These are phyloP conservation scores for Cyrtodaria siliqua DNA, from an alignment of 2,888 invertebrate genomes.

Conservation along the genomic window DNA sequence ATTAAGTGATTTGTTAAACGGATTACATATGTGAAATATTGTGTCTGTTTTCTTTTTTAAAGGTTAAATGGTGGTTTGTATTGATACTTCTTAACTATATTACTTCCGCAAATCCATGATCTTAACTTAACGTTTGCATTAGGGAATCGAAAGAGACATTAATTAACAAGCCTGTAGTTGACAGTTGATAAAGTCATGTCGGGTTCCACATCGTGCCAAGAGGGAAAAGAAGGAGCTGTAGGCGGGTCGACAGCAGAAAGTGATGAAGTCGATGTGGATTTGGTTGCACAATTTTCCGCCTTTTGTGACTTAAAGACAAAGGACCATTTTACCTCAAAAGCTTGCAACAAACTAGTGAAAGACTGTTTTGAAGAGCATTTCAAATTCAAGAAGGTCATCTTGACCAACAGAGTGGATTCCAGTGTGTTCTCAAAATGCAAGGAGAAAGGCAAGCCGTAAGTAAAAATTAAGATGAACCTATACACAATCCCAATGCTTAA, in stretches of 20 bases:
- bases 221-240: slow-evolving; percentile 10
- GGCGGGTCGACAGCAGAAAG: slow-evolving; percentile 9
- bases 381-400: slow-evolving; percentile 49
- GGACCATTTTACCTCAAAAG: slow-evolving; percentile 54
- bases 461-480: slow-evolving; percentile 3
- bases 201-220: background rate
- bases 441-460: slow-evolving; percentile 57
- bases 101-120: no score
- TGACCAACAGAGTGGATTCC: slow-evolving; percentile 55
- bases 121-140: no score
- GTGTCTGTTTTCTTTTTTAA: no score
- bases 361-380: slow-evolving; percentile 50
- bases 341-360: slow-evolving; percentile 58
- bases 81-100: no score
- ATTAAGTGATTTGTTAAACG: no score
- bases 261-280: slow-evolving; percentile 36
- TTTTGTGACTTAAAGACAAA: slow-evolving; percentile 56
- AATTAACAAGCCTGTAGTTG: no score
- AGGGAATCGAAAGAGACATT: no score
- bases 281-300: slow-evolving; percentile 42
- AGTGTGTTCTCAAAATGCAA: slow-evolving; percentile 59
- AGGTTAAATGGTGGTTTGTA: no score
- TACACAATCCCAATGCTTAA: no score
- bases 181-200: no score
- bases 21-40: no score